Conservation (phyloP, 2,888 invertebrate species). For the Argynnis bischoffii region DNA sequence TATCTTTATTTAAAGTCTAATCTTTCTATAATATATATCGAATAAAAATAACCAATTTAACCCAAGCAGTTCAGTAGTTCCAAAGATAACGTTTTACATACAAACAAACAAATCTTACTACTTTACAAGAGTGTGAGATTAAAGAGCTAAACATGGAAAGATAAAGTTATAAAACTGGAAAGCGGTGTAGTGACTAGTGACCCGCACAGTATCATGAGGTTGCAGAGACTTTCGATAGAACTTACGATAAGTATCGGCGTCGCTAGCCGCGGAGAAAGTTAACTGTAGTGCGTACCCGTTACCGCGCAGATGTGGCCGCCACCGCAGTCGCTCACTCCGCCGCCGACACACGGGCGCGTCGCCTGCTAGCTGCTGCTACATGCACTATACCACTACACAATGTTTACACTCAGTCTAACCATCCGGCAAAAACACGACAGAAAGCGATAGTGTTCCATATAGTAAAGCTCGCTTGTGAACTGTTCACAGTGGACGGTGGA, state of each 20-base stretch:
- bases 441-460: slow-evolving; percentile 70
- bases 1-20: neutral
- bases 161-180: slow-evolving; percentile 12
- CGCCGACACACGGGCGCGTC: slow-evolving; percentile 32
- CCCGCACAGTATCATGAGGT: slow-evolving; percentile 70
- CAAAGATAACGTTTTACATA: too few relatives aligned
- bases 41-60: too few relatives aligned
- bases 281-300: slow-evolving; percentile 80
- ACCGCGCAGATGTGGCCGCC: slow-evolving; percentile 48
- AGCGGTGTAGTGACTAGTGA: slow-evolving; percentile 47
- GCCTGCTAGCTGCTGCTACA: neutral
- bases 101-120: too few relatives aligned
- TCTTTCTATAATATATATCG: too few relatives aligned
- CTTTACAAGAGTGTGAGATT: too few relatives aligned
- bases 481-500: slow-evolving; percentile 32
- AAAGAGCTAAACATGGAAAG: neutral
- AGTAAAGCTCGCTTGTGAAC: slow-evolving; percentile 44
- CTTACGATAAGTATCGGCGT: slow-evolving; percentile 50
- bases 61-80: too few relatives aligned
- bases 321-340: slow-evolving; percentile 46
- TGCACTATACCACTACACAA: slow-evolving; percentile 41
- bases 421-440: slow-evolving; percentile 62
- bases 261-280: slow-evolving; percentile 75
- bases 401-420: slow-evolving; percentile 58
- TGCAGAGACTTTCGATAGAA: slow-evolving; percentile 75